phyloP scores from a whole-genome alignment of 2,113 vertebrate species.

The Connochaetes taurinus region DNA sequence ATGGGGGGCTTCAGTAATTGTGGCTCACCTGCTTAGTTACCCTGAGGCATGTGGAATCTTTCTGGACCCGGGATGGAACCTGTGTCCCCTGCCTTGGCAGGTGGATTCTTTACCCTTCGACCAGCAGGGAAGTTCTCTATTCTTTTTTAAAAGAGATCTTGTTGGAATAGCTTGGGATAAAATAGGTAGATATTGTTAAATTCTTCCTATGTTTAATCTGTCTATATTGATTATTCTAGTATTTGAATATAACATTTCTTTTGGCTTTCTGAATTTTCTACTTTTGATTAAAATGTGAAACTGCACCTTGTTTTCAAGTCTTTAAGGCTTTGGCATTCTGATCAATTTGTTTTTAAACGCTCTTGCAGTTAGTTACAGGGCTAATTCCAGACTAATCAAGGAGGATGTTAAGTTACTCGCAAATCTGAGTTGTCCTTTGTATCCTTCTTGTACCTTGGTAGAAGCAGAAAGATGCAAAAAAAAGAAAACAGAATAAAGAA shows the following conservation, averaged over 20 bases:
- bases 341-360: constrained; percentile 5
- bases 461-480: not conserved
- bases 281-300: constrained; percentile 34
- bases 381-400: not conserved
- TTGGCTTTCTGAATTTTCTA: not conserved
- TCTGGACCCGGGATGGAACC: not conserved
- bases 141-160: constrained; percentile 2
- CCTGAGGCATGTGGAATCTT: not conserved
- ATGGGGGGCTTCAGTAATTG: not conserved
- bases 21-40: not conserved
- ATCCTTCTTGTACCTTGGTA: not conserved
- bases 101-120: not conserved
- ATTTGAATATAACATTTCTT: not conserved
- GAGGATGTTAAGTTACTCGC: not conserved
- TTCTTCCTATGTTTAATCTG: not conserved
- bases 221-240: not conserved
- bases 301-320: not conserved
- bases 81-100: not conserved
- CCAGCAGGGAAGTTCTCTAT: not conserved
- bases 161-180: not conserved
- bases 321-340: not conserved
- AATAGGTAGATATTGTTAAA: constrained; percentile 10
- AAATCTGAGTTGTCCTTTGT: not conserved
- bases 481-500: not conserved
- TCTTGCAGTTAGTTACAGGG: not conserved